Evolutionary conservation across 2,888 invertebrate species (phyloP).

Genomic region (Gerris lacustris): DNA sequence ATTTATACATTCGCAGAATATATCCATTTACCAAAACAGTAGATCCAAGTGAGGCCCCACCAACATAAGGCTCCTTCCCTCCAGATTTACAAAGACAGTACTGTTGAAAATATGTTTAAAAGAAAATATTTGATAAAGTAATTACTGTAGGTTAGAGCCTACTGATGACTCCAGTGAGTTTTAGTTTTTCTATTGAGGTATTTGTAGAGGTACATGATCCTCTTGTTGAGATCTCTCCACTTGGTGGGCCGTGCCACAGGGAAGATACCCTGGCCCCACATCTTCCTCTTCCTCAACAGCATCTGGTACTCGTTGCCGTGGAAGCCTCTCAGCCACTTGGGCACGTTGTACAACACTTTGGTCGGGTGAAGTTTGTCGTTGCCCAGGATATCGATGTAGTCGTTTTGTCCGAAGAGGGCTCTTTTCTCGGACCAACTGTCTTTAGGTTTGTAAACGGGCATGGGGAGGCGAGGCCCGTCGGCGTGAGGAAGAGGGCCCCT

Average conservation of each 20-base stretch:
- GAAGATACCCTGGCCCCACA: constrained; percentile 46
- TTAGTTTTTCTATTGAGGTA: constrained; percentile 70
- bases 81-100: too few species aligned
- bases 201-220: constrained; percentile 60
- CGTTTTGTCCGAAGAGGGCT: constrained; percentile 88
- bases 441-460: constrained; percentile 53
- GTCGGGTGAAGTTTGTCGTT: constrained; percentile 69
- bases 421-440: constrained; percentile 63
- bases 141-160: not conserved
- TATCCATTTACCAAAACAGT: too few species aligned
- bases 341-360: constrained; percentile 70
- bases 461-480: constrained; percentile 41
- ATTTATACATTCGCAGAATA: too few species aligned
- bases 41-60: too few species aligned
- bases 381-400: constrained; percentile 92
- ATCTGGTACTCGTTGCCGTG: constrained; percentile 74
- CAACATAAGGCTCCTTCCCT: too few species aligned
- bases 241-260: constrained; percentile 58
- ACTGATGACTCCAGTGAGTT: constrained; percentile 37
- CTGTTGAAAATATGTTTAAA: too few species aligned
- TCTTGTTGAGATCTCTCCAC: constrained; percentile 61
- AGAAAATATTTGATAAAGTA: too few species aligned
- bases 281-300: constrained; percentile 57
- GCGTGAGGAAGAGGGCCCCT: constrained; percentile 57
- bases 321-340: constrained; percentile 80